Base-by-base conservation (phyloP, 2,113 vertebrate genomes). In the Spilogale gracilis region DNA sequence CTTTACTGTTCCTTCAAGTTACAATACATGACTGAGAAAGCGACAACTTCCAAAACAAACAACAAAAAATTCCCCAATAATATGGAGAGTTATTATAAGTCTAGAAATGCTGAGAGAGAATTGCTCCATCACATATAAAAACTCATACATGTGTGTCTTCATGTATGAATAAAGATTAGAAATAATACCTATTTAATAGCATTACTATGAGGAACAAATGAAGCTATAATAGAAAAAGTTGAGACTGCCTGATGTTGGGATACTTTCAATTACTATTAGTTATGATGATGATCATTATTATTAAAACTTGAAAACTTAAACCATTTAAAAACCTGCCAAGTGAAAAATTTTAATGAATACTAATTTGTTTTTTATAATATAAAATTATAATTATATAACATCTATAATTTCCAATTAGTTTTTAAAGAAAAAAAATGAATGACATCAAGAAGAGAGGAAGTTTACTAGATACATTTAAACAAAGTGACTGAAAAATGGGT, bases 381-480 rank as follows among this genome's bases (percentile, higher is more conserved):
- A 89, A 89, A 74, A 67, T 95, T 11, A 54, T 76, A 76, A 76
- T 76, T 50, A 30, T 76, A 30, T 76, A 30, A 32, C 27, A 79
- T 30, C 27, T 38, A n/a, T 10, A 89, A 84, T 90, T 96, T 69
- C 45, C 48, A 94, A n/a, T 88, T 95, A 76, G 16, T 58, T 96
- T 95, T 3, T 95, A 38, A 85, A 79, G 58, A 90, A 95, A 91
- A 61, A 61, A 91, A 58, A 58, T 32, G 4, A 52, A 1, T 88
- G 21, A 54, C 30, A 91, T 60, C 52, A 82, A 23, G 4, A 1
- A 91, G 38, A 96, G 2, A 71, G 1, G 8, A 89, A 89, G 93
- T 84, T 88, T 93, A 50, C 30, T 80, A 96, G 38, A 74, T 81
- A 96, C 54, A 78, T 94, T 71, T 85, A 91, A 95, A 80, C 23